Evolutionary conservation across 2,113 vertebrate genomes (phyloP), one percentile per base, ranked within the genome.

Genomic region (Apteryx owenii): DNA sequence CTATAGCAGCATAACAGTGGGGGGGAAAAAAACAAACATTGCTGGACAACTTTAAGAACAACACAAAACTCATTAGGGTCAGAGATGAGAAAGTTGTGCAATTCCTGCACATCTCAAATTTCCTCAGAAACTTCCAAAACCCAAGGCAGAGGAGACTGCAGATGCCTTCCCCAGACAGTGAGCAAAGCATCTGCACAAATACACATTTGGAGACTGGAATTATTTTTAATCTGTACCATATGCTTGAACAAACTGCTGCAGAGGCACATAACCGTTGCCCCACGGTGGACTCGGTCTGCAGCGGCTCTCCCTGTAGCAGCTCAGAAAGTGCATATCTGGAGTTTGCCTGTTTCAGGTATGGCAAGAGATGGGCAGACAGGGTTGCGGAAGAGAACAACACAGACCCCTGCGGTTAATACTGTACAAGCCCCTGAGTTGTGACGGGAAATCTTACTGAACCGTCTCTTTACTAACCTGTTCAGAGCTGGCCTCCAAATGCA

Each of bases 231-330:
- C 8, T 8, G 4, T 42, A 76, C 36, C 46, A 21, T 0, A 5
- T 17, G 17, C 25, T 73, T 46, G 21, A 81, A 56, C 50, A 86
- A 71, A 78, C 5, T 0, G 0, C 29, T 22, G 64, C 29, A 1
- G 6, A 42, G 72, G n/a, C 1, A 3, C 16, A 48, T 31, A 65
- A 5, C 16, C 12, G 4, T 12, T 0, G 4, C 15, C 42, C 62
- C 51, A 23, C 0, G 6, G 40, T 0, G 0, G 4, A 10, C 7
- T 8, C 4, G 3, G 10, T 7, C 14, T 17, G 38, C 1, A 61
- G 69, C 69, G 70, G 28, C 62, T 72, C 44, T 71, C 61, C n/a
- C 16, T 48, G 64, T 23, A 80, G 51, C n/a, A 14, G 4, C 33
- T 42, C 33, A 54, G 44, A 42, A 70, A 19, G 6, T 0, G 7